Evolutionary conservation across 1,140 invertebrate species (phyloP).

Genomic region (Papilio polyxenes): DNA sequence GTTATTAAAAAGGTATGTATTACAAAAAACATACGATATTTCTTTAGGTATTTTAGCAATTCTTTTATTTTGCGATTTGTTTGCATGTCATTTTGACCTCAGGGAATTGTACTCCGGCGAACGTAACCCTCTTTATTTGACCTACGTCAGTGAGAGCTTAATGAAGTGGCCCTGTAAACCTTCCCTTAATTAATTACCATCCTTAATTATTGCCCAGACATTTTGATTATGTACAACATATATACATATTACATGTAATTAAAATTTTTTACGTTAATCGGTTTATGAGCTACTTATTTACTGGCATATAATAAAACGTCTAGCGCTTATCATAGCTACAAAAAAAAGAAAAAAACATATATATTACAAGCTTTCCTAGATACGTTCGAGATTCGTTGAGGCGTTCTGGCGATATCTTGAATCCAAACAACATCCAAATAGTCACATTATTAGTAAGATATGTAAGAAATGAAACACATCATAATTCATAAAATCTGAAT

Average conservation of each 20-base stretch:
- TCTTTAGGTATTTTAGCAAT: constrained; percentile 12
- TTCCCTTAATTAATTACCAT: constrained; percentile 57
- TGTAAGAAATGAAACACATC: too few relatives aligned
- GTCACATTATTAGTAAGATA: too few relatives aligned
- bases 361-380: too few relatives aligned
- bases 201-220: constrained; percentile 43
- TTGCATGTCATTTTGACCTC: constrained; percentile 53
- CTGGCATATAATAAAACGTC: too few relatives aligned
- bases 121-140: constrained; percentile 67
- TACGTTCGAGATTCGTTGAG: too few relatives aligned
- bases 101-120: constrained; percentile 54
- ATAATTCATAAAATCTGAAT: too few relatives aligned
- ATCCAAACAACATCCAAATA: too few relatives aligned
- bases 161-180: constrained; percentile 60
- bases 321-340: too few relatives aligned
- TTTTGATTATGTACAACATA: constrained; percentile 3
- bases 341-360: too few relatives aligned
- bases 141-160: constrained; percentile 62
- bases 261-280: background rate
- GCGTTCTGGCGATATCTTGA: too few relatives aligned
- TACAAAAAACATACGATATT: background rate
- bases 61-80: constrained; percentile 49
- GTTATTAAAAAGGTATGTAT: background rate
- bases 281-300: background rate
- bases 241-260: constrained; percentile 30